Percentiles rank a stretch among this genome's conserved stretches.
Conservation (phyloP, 2,888 invertebrate species). For the Oscheius sp. region DNA sequence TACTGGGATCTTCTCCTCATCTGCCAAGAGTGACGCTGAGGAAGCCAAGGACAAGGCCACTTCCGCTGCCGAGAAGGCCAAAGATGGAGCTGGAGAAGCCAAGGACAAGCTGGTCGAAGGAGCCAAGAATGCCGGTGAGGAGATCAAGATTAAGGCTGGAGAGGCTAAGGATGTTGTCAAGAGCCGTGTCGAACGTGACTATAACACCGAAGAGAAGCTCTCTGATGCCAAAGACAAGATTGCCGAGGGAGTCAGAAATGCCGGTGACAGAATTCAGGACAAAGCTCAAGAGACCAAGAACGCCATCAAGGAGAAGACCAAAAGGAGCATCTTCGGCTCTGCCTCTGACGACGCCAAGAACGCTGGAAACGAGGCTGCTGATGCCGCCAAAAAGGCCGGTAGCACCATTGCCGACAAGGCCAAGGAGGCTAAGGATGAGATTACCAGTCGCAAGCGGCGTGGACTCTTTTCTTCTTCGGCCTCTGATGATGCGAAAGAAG, state of each 20-base stretch:
- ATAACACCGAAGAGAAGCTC: too few relatives aligned
- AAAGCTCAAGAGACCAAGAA: neutral
- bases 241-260: slow-evolving; percentile 16
- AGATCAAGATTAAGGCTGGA: neutral
- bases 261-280: neutral
- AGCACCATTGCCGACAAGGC: neutral
- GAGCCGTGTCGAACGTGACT: too few relatives aligned
- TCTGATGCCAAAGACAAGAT: neutral
- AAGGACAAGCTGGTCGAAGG: neutral
- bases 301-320: neutral
- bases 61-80: slow-evolving; percentile 24
- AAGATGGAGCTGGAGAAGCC: slow-evolving; percentile 2
- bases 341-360: neutral
- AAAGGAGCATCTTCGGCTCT: neutral
- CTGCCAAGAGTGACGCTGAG: slow-evolving; percentile 12
- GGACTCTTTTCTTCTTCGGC: too few relatives aligned
- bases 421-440: neutral
- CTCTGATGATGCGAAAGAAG: slow-evolving; percentile 6
- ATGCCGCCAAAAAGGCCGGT: neutral
- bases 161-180: neutral
- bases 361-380: neutral
- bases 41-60: slow-evolving; percentile 29
- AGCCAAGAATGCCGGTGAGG: neutral
- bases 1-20: neutral
- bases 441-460: too few relatives aligned